Evolutionary conservation across 2,113 vertebrate genomes (phyloP).

Genomic region (Accipiter virgatus): DNA sequence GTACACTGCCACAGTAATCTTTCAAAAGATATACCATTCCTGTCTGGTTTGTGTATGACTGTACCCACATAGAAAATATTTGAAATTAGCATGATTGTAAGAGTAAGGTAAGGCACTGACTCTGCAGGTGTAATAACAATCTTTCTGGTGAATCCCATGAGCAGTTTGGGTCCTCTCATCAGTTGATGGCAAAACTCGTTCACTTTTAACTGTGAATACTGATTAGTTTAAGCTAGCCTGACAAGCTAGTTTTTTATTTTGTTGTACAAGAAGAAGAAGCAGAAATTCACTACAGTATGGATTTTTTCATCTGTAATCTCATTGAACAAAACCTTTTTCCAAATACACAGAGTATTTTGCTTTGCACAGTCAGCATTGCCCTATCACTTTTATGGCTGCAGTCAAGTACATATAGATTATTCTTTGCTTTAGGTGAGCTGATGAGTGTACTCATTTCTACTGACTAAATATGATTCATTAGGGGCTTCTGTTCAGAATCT

Average conservation of each 20-base stretch:
- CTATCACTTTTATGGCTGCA: background rate
- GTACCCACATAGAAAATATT: background rate
- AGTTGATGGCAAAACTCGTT: background rate
- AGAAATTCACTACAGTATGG: background rate
- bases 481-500: background rate
- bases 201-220: background rate
- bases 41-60: background rate
- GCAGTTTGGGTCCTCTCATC: background rate
- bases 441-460: background rate
- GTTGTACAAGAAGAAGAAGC: background rate
- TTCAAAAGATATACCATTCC: background rate
- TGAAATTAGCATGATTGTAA: background rate
- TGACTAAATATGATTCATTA: background rate
- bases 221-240: background rate
- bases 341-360: background rate
- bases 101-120: background rate
- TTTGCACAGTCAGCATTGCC: background rate
- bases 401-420: background rate
- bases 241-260: background rate
- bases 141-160: background rate
- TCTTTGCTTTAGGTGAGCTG: background rate
- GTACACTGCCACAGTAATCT: background rate
- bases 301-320: background rate
- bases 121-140: background rate
- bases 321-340: background rate